Conservation (phyloP, 1,140 invertebrate genomes). For the Diorhabda carinulata region DNA sequence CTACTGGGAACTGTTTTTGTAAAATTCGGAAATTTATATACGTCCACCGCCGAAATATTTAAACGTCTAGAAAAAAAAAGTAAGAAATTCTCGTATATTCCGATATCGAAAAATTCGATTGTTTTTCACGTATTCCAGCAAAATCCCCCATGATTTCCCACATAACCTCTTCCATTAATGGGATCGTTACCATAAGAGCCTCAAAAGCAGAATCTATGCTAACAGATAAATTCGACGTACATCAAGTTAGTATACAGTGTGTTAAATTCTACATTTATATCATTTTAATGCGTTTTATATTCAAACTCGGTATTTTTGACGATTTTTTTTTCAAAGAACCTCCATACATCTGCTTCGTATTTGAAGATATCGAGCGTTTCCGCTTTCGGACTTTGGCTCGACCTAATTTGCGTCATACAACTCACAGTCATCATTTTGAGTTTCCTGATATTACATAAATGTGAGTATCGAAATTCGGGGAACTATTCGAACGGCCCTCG, state of each 20-base stretch:
- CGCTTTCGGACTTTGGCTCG: constrained; percentile 77
- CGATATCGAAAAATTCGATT: no score
- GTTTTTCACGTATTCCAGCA: constrained; percentile 40
- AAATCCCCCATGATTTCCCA: constrained; percentile 76
- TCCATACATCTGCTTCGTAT: constrained; percentile 51
- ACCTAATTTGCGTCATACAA: constrained; percentile 66
- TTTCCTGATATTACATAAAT: constrained; percentile 53
- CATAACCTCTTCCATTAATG: constrained; percentile 48
- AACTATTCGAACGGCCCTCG: no score
- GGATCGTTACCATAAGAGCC: constrained; percentile 41
- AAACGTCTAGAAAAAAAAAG: no score
- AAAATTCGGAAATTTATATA: not conserved
- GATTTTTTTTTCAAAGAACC: constrained; percentile 17
- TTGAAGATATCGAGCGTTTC: constrained; percentile 67
- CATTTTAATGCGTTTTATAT: no score
- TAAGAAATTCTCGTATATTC: no score
- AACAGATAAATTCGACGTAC: constrained; percentile 43
- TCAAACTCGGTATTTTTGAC: no score
- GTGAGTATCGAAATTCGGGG: no score
- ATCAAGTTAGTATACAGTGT: constrained; percentile 27
- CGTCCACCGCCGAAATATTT: no score
- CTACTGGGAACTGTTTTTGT: constrained; percentile 53
- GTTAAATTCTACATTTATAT: not conserved
- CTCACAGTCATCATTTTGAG: constrained; percentile 67
- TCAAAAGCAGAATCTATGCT: constrained; percentile 44